phyloP scores from a whole-genome alignment of 2,797 vertebrate genomes.

The Pipistrellus kuhlii region DNA sequence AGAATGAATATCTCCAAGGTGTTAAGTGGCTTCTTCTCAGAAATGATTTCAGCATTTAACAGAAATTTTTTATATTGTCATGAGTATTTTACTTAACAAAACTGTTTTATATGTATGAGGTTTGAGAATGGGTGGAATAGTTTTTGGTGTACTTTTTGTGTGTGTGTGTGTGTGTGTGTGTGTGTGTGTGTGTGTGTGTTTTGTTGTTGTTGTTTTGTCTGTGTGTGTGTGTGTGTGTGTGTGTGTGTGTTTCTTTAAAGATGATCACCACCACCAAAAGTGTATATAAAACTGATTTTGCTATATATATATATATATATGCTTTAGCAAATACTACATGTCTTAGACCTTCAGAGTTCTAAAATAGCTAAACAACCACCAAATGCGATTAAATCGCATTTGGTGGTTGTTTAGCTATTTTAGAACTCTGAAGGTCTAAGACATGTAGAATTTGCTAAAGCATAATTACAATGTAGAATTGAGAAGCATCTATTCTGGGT shows the following conservation, averaged over 20 bases:
- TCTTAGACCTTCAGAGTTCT: too few relatives aligned
- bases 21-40: constrained; percentile 35
- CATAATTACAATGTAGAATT: neutral
- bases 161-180: neutral
- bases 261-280: neutral
- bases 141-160: neutral
- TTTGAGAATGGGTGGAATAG: neutral
- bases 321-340: too few relatives aligned
- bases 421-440: neutral
- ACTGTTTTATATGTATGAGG: neutral
- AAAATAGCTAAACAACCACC: too few relatives aligned
- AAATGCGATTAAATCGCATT: too few relatives aligned
- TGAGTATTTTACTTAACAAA: constrained; percentile 51
- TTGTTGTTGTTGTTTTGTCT: too few relatives aligned
- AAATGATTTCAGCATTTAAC: constrained; percentile 17
- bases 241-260: neutral
- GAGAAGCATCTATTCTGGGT: neutral
- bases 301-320: neutral
- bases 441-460: neutral
- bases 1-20: constrained; percentile 15
- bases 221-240: neutral
- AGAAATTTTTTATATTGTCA: constrained; percentile 43
- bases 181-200: neutral
- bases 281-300: neutral
- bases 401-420: neutral